Conservation (phyloP, 2,113 vertebrate species). For the Lathamus discolor region DNA sequence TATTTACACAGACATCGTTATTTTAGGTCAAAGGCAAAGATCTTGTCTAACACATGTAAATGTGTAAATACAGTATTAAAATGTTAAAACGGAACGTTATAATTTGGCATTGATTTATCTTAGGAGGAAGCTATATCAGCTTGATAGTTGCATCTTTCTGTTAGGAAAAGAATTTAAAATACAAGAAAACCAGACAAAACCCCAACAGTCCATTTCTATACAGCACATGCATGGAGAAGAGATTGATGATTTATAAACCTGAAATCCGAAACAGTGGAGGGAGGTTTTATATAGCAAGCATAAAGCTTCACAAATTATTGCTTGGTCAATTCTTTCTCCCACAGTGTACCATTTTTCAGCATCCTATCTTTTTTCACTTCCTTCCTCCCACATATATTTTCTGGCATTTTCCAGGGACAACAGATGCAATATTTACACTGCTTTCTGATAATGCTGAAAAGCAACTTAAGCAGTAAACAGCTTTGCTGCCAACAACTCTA, state of each 20-base stretch:
- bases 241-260: neutral
- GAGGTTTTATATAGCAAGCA: conserved; percentile 18
- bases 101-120: neutral
- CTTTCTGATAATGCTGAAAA: conserved; percentile 47
- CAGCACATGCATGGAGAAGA: neutral
- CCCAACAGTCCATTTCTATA: neutral
- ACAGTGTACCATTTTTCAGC: conserved; percentile 38
- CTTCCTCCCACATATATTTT: conserved; percentile 39
- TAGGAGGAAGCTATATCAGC: neutral
- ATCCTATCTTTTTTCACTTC: conserved; percentile 17
- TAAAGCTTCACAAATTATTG: conserved; percentile 61
- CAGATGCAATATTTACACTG: conserved; percentile 34
- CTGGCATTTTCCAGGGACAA: conserved; percentile 58
- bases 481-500: neutral
- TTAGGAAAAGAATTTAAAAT: neutral
- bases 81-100: neutral
- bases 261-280: neutral
- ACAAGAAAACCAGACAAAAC: neutral
- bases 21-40: neutral
- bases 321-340: conserved; percentile 27
- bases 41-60: neutral
- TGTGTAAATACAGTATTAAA: neutral
- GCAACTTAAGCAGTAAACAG: conserved; percentile 28
- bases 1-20: neutral
- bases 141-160: neutral